phyloP scores from a whole-genome alignment of 2,113 vertebrate species.

The Ceratotherium simum region DNA sequence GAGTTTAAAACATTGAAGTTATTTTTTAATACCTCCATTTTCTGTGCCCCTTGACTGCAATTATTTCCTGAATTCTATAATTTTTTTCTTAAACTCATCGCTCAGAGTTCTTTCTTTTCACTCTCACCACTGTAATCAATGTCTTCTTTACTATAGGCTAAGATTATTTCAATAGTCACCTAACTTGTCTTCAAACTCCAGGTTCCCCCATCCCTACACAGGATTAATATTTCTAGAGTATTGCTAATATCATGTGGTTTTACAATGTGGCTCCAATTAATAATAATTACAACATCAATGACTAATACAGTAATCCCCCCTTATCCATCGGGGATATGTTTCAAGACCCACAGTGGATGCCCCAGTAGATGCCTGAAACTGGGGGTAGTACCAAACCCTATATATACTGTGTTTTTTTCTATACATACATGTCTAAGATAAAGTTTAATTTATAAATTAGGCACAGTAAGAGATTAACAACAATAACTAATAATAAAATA shows the following conservation, averaged over 20 bases:
- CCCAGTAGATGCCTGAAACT: no score
- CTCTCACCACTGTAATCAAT: background rate
- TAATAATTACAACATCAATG: background rate
- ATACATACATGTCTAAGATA: no score
- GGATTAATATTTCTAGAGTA: constrained; percentile 9
- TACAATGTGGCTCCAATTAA: background rate
- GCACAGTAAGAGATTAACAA: no score
- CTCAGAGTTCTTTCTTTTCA: background rate
- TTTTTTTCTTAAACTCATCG: background rate
- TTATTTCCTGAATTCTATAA: background rate
- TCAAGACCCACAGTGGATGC: no score
- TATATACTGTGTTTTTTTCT: no score
- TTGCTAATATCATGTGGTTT: background rate
- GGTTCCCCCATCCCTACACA: background rate
- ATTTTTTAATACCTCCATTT: background rate
- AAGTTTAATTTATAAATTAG: no score
- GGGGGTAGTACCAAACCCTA: no score
- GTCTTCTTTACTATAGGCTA: background rate
- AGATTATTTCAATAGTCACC: background rate
- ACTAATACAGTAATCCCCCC: background rate
- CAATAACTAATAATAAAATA: no score
- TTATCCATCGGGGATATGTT: no score
- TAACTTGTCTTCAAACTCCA: background rate
- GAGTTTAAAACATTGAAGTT: background rate
- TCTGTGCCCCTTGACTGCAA: background rate